Evolutionary conservation across 2,113 vertebrate genomes (phyloP).

Genomic region (Patagioenas fasciata): DNA sequence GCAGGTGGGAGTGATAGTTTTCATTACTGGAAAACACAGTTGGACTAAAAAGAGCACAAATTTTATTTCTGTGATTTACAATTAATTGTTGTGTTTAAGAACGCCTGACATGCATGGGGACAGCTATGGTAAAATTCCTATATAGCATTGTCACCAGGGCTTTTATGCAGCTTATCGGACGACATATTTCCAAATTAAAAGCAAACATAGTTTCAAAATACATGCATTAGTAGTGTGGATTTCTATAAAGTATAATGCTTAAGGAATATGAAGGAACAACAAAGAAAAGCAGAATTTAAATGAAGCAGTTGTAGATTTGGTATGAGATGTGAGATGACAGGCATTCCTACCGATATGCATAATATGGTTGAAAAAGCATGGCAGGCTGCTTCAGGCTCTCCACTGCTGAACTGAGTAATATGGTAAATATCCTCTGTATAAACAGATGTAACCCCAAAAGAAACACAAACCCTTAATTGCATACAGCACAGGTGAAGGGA

Average conservation of each 20-base stretch:
- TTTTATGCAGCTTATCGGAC: not conserved
- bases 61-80: not conserved
- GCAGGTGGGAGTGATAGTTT: not conserved
- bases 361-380: not conserved
- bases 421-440: not conserved
- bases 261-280: not conserved
- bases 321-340: slow-evolving; percentile 49
- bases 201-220: not conserved
- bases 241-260: not conserved
- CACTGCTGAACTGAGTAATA: not conserved
- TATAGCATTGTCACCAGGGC: not conserved
- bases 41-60: not conserved
- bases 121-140: not conserved
- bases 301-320: not conserved
- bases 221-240: not conserved
- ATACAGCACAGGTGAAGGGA: not conserved
- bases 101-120: not conserved
- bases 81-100: not conserved
- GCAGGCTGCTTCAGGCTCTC: slow-evolving; percentile 32
- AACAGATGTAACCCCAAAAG: not conserved
- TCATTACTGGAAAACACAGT: not conserved
- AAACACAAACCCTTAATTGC: not conserved
- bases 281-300: slow-evolving; percentile 12
- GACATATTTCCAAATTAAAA: not conserved
- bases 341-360: slow-evolving; percentile 4